Conservation (phyloP, 2,113 vertebrate species). For the Hiodon alosoides region DNA sequence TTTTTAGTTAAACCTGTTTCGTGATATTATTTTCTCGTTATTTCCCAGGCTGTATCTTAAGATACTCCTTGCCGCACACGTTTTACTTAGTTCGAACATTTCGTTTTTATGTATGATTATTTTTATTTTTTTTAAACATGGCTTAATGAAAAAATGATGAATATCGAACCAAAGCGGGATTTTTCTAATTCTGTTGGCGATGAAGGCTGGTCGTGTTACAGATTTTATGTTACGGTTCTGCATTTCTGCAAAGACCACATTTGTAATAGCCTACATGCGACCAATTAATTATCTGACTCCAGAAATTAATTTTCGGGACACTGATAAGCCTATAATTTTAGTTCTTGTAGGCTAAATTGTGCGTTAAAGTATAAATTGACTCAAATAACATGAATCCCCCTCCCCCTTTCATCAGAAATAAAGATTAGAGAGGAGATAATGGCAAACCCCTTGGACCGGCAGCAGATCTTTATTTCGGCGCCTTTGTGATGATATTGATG, state of each 20-base stretch:
- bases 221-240: neutral
- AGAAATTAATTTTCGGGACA: conserved; percentile 29
- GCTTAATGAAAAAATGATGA: neutral
- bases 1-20: neutral
- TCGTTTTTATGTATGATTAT: neutral
- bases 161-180: too few relatives aligned
- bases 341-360: conserved; percentile 17
- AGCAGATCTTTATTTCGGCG: conserved; percentile 85
- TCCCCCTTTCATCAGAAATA: conserved; percentile 83
- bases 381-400: conserved; percentile 52
- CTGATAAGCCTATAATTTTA: conserved; percentile 25
- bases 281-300: conserved; percentile 23
- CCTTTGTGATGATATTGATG: conserved; percentile 99
- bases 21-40: neutral
- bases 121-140: too few relatives aligned
- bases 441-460: conserved; percentile 64
- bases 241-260: neutral
- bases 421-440: conserved; percentile 87
- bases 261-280: neutral
- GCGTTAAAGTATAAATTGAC: conserved; percentile 34
- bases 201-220: too few relatives aligned
- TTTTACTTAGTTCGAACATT: neutral
- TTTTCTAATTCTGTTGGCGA: too few relatives aligned
- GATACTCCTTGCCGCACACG: neutral
- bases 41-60: neutral